phyloP scores from a whole-genome alignment of 2,797 vertebrate genomes.

The Loriculus beryllinus region DNA sequence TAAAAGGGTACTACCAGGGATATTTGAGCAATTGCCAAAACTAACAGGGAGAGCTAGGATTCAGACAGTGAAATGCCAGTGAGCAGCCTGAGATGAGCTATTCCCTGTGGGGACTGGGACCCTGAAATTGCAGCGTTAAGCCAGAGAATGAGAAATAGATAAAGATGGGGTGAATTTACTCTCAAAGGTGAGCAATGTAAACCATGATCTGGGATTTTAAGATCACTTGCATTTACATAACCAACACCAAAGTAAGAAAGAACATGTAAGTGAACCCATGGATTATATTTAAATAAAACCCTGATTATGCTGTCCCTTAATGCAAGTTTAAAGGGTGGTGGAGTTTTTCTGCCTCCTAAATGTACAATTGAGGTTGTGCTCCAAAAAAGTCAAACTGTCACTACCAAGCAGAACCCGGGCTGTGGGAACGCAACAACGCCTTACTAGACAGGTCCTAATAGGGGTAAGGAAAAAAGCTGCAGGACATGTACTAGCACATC shows the following conservation, averaged over 20 bases:
- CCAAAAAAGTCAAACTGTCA: not conserved
- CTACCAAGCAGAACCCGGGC: not conserved
- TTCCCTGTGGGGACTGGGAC: not conserved
- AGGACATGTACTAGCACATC: not conserved
- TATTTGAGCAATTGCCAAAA: not conserved
- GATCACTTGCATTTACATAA: not conserved
- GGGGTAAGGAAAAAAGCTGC: not conserved
- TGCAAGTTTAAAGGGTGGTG: not conserved
- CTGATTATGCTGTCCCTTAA: not conserved
- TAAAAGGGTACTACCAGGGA: not conserved
- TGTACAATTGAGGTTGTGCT: not conserved
- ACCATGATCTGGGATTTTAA: not conserved
- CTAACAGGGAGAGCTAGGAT: not conserved
- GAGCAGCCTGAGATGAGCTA: not conserved
- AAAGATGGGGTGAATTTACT: not conserved
- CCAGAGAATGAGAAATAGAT: not conserved
- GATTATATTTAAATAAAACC: not conserved
- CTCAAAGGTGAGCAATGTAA: not conserved
- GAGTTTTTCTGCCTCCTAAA: not conserved
- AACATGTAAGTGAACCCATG: not conserved
- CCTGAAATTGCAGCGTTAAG: not conserved
- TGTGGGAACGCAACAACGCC: not conserved
- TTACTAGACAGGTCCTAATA: not conserved
- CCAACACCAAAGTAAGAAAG: not conserved
- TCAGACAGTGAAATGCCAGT: not conserved